These are phyloP conservation scores for Podarcis siculus DNA, from an alignment of 2,797 vertebrate species.

Conservation along the genomic window DNA sequence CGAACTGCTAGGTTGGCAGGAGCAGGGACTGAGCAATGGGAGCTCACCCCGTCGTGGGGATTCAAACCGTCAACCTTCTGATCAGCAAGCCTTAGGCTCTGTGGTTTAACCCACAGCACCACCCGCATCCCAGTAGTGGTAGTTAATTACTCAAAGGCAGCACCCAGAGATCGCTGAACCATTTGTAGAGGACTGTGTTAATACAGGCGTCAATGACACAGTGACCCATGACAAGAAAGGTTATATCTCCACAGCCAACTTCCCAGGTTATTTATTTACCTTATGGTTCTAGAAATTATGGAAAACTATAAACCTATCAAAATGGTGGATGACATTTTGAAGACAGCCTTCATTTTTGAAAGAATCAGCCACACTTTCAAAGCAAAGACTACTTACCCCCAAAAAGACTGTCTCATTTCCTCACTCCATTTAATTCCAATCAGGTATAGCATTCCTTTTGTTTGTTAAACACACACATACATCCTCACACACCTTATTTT, in stretches of 20 bases:
- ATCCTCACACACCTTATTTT: not conserved
- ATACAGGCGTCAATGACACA: not conserved
- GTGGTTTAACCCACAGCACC: no score
- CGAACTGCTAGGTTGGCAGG: no score
- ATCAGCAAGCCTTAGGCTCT: no score
- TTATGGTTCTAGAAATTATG: not conserved
- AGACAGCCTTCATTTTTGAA: not conserved
- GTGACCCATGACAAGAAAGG: no score
- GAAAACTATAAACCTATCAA: not conserved
- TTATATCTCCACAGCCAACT: not conserved
- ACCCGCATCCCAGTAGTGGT: not conserved
- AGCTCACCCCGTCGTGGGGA: no score
- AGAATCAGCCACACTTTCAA: conserved; percentile 3
- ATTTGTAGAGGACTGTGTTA: not conserved
- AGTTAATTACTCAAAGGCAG: not conserved
- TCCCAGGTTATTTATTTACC: not conserved
- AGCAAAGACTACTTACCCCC: conserved; percentile 27
- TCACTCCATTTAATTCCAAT: conserved; percentile 32
- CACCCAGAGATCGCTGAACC: not conserved
- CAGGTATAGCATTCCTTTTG: not conserved
- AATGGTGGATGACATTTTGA: not conserved
- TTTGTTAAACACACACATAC: conserved; percentile 10
- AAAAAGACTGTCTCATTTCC: conserved; percentile 15
- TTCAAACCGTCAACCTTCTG: no score
- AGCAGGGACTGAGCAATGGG: no score